These are phyloP conservation scores for Heloderma charlesbogerti DNA, from an alignment of 2,113 vertebrate species.

Conservation along the genomic window DNA sequence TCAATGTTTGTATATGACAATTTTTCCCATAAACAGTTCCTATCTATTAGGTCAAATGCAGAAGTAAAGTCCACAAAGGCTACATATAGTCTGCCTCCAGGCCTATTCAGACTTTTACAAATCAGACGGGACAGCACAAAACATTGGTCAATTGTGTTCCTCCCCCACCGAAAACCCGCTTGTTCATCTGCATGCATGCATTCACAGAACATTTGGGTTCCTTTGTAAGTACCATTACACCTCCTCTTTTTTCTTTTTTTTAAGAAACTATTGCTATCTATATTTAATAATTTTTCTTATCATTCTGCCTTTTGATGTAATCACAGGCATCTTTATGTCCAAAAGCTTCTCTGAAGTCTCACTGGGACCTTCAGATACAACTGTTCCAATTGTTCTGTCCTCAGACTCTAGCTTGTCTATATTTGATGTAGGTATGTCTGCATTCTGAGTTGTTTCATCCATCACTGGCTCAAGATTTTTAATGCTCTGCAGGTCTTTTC, in stretches of 20 bases:
- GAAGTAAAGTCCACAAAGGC: too few relatives aligned
- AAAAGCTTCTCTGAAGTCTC: neutral
- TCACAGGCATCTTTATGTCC: neutral
- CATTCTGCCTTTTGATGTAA: neutral
- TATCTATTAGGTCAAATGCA: too few relatives aligned
- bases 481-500: neutral
- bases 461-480: neutral
- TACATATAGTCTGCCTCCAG: too few relatives aligned
- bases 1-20: too few relatives aligned
- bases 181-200: neutral
- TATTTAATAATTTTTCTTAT: neutral
- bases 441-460: slow-evolving; percentile 4
- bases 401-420: neutral
- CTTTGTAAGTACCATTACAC: neutral
- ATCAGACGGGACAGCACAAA: too few relatives aligned
- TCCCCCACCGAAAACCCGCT: too few relatives aligned
- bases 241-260: too few relatives aligned
- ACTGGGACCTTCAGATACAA: neutral
- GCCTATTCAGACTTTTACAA: too few relatives aligned
- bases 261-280: neutral
- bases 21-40: too few relatives aligned
- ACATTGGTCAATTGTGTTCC: too few relatives aligned
- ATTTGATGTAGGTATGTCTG: neutral
- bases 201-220: neutral
- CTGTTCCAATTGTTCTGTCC: neutral